A percentile compares a stretch with the other conserved stretches of the same genome.
phyloP scores from a whole-genome alignment of 2,113 vertebrate genomes.

The Carassius gibelio region DNA sequence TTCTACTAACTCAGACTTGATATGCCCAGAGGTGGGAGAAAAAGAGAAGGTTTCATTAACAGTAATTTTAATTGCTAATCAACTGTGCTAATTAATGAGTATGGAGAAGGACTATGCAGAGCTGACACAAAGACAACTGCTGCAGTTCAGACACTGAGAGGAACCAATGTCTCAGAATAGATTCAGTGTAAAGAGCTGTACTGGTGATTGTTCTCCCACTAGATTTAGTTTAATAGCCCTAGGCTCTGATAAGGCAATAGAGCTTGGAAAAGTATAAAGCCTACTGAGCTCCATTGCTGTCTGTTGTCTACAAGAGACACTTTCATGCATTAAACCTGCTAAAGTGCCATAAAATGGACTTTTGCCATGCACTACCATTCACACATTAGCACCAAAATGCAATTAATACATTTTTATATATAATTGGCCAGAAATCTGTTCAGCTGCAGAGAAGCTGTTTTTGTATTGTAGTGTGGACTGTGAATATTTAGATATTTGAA shows the following conservation, averaged over 20 bases:
- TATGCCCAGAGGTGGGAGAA: conserved; percentile 18
- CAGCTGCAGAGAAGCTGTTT: background rate
- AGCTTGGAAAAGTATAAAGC: background rate
- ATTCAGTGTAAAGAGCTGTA: background rate
- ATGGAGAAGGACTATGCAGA: conserved; percentile 11
- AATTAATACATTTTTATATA: background rate
- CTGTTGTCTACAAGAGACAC: background rate
- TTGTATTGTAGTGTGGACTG: background rate
- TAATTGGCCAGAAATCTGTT: background rate
- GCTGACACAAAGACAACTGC: conserved; percentile 27
- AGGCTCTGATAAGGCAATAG: background rate
- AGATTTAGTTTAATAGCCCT: conserved; percentile 28
- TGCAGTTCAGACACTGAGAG: background rate
- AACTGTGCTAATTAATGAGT: conserved; percentile 33
- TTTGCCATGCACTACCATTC: too few relatives aligned
- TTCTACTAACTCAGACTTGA: background rate
- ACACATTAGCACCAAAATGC: background rate
- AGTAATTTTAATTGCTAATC: conserved; percentile 49
- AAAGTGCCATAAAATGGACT: too few relatives aligned
- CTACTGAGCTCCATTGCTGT: background rate
- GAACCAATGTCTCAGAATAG: background rate
- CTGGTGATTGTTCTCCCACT: conserved; percentile 5
- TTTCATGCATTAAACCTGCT: too few relatives aligned
- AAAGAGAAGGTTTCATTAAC: conserved; percentile 8
- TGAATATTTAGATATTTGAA: background rate